Base-by-base conservation (phyloP, 2,113 vertebrate species). In the Pavo muticus region DNA sequence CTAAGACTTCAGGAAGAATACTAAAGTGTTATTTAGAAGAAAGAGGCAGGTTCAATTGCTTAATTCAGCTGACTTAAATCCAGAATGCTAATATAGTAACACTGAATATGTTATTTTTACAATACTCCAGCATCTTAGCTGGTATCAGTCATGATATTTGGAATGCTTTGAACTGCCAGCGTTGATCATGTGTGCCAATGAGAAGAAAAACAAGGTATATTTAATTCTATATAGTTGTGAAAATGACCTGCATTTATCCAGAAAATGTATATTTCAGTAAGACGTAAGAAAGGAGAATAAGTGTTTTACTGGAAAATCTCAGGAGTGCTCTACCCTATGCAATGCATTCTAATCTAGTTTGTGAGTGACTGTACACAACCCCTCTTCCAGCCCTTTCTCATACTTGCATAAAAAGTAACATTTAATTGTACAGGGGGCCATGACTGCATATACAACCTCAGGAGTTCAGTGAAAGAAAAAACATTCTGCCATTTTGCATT, bases 31-130 rank as follows among this genome's bases (percentile, higher is more conserved):
- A 32, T 68, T 54, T 54, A 54, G 29, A 60, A 37, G 35, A 37
- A 60, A 37, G 6, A 60, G 14, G 35, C 11, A 60, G 5, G 3
- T 67, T 78, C 12, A 18, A 1, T 7, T 82, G 5, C 32, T 79
- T 72, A 56, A 29, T 2, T 82, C 6, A 63, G 60, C 4, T 47
- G 25, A 61, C 35, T 27, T 83, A 78, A 87, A 93, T 2, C 6
- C 17, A 70, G 15, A 30, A 48, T 0, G 0, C 5, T 50, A 72
- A 57, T 48, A 32, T 78, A 63, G 35, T 71, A 56, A 72, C 24
- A 54, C 0, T 12, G 13, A 24, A 50, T 27, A 40, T 12, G 11
- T n/a, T 74, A 45, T 32, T 63, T 87, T 40, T 80, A 30, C 44
- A 81, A 6, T 56, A 77, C 8, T 89, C 19, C 65, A 63, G n/a